Evolutionary conservation across 2,113 vertebrate species (phyloP).

Genomic region (Bubo blakistoni): DNA sequence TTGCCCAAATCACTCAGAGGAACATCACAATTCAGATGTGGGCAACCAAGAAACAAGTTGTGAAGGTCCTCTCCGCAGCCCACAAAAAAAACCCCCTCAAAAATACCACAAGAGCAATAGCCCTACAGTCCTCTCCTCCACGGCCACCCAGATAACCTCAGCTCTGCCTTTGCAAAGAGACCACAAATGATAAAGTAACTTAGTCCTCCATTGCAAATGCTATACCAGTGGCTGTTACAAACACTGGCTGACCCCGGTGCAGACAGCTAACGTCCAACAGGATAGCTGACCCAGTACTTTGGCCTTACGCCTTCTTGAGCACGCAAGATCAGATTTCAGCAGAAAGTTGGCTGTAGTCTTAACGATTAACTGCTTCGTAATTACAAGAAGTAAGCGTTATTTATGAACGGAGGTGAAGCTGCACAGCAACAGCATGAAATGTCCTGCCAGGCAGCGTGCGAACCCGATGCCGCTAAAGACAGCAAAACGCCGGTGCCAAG

Average conservation of each 20-base stretch:
- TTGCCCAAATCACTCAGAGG: not conserved
- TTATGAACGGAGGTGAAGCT: not conserved
- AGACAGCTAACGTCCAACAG: too few relatives aligned
- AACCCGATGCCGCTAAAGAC: not conserved
- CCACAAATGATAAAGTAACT: not conserved
- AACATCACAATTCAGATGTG: not conserved
- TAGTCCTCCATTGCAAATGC: not conserved
- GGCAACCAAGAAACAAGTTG: not conserved
- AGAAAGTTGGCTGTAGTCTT: not conserved
- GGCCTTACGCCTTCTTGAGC: not conserved
- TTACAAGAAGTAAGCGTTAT: not conserved
- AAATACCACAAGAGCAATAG: not conserved
- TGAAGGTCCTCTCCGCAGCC: not conserved
- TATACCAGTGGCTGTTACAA: not conserved
- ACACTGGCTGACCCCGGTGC: fast-evolving
- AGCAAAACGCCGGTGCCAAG: not conserved
- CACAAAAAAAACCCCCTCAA: not conserved
- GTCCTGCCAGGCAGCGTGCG: not conserved
- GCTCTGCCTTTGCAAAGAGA: not conserved
- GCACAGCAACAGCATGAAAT: not conserved
- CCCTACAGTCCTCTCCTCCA: not conserved
- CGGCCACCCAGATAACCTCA: not conserved
- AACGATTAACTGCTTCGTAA: not conserved
- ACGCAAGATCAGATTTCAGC: not conserved
- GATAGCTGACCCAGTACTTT: not conserved